Evolutionary conservation across 2,797 vertebrate species (phyloP).

Genomic region (Manis pentadactyla): DNA sequence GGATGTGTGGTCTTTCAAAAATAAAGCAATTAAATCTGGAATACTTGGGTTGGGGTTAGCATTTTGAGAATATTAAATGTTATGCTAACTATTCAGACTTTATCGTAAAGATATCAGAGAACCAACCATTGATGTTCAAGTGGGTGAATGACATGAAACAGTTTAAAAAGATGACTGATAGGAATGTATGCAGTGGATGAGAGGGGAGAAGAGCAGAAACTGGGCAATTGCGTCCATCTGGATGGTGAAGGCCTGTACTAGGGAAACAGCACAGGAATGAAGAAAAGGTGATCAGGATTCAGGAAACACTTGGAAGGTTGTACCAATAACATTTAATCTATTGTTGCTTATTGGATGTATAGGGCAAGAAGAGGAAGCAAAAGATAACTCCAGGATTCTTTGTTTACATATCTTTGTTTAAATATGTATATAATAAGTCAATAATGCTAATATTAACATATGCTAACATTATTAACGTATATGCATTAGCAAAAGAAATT

Average conservation of each 20-base stretch:
- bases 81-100: not conserved
- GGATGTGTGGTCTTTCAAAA: not conserved
- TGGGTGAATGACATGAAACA: not conserved
- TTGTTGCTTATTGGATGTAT: not conserved
- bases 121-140: not conserved
- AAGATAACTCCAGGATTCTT: not conserved
- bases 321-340: not conserved
- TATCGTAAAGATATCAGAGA: slow-evolving; percentile 11
- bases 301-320: not conserved
- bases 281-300: not conserved
- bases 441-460: too few relatives aligned
- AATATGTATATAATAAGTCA: too few relatives aligned
- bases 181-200: not conserved
- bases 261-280: not conserved
- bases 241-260: not conserved
- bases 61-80: not conserved
- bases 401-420: not conserved
- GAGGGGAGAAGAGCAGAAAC: not conserved
- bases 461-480: not conserved
- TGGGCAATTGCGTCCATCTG: not conserved
- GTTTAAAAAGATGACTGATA: not conserved
- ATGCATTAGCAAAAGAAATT: not conserved
- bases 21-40: not conserved
- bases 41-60: not conserved
- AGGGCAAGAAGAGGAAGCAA: not conserved